A percentile compares a stretch with the other conserved stretches of the same genome.
Conservation (phyloP, 2,113 vertebrate genomes). For the Indri indri region DNA sequence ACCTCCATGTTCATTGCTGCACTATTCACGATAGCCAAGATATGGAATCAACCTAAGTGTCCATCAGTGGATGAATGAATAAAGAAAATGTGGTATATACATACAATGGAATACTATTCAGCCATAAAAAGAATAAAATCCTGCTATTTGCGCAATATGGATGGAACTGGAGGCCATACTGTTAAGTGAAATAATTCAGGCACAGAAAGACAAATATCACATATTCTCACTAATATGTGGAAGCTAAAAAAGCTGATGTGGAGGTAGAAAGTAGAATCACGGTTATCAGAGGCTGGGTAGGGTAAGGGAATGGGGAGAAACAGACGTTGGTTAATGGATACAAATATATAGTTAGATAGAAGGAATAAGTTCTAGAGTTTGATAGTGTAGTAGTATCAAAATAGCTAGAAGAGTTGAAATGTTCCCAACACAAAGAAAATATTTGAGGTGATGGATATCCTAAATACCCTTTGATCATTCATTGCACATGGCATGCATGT, state of each 20-base stretch:
- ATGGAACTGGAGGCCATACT: neutral
- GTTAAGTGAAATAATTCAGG: neutral
- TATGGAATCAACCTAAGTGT: neutral
- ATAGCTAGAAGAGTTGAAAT: neutral
- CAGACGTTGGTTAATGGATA: neutral
- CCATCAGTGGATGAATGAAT: neutral
- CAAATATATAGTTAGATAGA: neutral
- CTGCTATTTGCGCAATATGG: neutral
- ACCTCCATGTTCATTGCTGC: neutral
- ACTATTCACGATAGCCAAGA: neutral
- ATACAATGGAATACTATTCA: neutral
- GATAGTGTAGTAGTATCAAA: neutral
- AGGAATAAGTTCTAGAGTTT: neutral
- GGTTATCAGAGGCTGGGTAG: neutral
- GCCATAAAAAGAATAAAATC: neutral
- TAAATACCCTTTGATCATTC: neutral
- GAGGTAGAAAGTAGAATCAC: neutral
- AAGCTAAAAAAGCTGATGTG: neutral
- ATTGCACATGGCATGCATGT: neutral
- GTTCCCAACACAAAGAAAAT: neutral
- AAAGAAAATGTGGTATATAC: neutral
- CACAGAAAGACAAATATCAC: neutral
- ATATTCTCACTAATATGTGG: neutral
- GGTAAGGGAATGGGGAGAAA: neutral
- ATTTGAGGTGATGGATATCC: neutral